Base-by-base conservation (phyloP, 2,113 vertebrate genomes). In the Phalacrocorax aristotelis region DNA sequence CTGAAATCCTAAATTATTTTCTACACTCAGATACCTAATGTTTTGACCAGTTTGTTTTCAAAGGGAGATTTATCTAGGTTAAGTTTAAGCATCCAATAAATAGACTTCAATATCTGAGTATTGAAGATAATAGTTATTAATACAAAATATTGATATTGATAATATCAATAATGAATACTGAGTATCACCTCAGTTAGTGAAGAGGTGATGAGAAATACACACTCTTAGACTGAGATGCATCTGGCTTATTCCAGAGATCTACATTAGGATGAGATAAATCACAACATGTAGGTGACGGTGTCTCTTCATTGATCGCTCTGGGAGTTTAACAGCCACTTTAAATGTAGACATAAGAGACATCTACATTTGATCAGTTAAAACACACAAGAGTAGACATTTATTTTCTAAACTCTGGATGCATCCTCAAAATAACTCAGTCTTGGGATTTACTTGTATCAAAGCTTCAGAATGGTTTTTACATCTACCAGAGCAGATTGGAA, bases 221-320 rank as follows among this genome's bases (percentile, higher is more conserved):
- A 32, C 6, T 26, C 84, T 51, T 21, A 75, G 42, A 36, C 17
- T 51, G 32, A 72, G 15, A 71, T 72, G 82, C 23, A 27, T 42
- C 44, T 57, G 44, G 2, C 2, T 87, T 58, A 18, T 61, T 88
- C 44, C 51, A 58, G 40, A 88, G 23, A 44, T 44, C 36, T 74
- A 40, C 15, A 30, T 64, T 40, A 61, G 10, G 30, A 54, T 44
- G 32, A 88, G 23, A 69, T 85, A 76, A 84, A 71, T 52, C 57
- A 64, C 30, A 83, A 5, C 15, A 26, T 48, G 7, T 20, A 61
- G 40, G 30, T 30, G 19, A 69, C 26, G 25, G 6, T 70, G 36
- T 51, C n/a, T 64, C 27, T 72, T 61, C 6, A 2, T 27, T 69
- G 48, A 40, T 60, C 0, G 0, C 8, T 70, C 70, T 54, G 51